Percentiles rank a stretch among this genome's conserved stretches.
Evolutionary conservation across 2,113 vertebrate species (phyloP).

Genomic region (Laterallus jamaicensis): DNA sequence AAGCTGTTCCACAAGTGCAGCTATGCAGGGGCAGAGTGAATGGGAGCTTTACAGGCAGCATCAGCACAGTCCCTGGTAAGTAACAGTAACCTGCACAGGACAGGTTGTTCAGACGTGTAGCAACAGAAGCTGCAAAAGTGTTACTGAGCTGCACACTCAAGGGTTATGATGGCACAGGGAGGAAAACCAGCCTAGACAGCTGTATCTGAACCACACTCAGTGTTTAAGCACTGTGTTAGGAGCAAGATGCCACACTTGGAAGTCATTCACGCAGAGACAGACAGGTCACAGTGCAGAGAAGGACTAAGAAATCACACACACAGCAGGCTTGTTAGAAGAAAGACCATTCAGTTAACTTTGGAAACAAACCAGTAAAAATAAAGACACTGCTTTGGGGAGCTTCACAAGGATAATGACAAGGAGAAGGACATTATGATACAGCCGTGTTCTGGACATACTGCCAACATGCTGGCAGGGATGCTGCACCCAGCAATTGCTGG

Average conservation of each 20-base stretch:
- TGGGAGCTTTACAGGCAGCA: background rate
- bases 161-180: background rate
- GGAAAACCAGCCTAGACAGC: background rate
- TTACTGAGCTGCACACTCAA: background rate
- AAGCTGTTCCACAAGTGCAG: background rate
- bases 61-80: fast-evolving
- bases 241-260: background rate
- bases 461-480: background rate
- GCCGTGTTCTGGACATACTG: too few species aligned
- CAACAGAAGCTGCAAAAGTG: background rate
- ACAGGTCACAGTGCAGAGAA: background rate
- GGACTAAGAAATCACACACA: background rate
- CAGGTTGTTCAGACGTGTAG: background rate
- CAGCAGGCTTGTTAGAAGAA: background rate
- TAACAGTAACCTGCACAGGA: background rate
- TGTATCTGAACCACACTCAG: background rate
- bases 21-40: background rate
- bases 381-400: background rate
- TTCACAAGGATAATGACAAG: background rate
- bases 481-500: background rate
- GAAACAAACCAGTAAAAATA: background rate
- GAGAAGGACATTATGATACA: background rate
- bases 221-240: background rate
- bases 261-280: background rate
- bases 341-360: background rate